phyloP scores from a whole-genome alignment of 2,113 vertebrate genomes.

The Platycercus adscitus region DNA sequence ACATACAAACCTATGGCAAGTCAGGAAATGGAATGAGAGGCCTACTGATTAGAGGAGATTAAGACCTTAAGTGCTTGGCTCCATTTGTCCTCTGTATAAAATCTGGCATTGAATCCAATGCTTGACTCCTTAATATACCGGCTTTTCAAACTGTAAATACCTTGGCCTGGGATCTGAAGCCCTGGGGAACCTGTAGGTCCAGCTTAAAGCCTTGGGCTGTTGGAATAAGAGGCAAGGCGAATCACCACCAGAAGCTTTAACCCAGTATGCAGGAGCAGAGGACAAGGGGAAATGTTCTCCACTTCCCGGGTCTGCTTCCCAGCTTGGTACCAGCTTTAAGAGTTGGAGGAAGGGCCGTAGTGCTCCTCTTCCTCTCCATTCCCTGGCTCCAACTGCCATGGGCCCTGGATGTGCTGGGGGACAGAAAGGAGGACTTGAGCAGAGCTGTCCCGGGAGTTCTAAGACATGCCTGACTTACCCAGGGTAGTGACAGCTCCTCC shows the following conservation, averaged over 20 bases:
- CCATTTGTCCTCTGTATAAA: background rate
- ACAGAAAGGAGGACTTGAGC: background rate
- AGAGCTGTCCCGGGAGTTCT: background rate
- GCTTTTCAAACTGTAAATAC: slow-evolving; percentile 15
- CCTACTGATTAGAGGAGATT: background rate
- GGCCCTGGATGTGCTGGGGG: background rate
- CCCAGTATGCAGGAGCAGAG: background rate
- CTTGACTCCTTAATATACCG: background rate
- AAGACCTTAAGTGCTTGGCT: background rate
- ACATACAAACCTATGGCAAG: background rate
- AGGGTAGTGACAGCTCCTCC: background rate
- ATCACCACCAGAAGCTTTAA: background rate
- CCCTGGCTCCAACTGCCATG: background rate
- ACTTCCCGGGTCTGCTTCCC: background rate
- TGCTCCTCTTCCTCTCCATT: background rate
- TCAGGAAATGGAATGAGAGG: background rate
- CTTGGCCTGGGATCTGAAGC: background rate
- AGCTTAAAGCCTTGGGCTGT: background rate
- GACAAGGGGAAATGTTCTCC: background rate
- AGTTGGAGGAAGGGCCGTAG: background rate
- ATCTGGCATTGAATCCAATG: background rate
- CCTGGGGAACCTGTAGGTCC: background rate
- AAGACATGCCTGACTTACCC: background rate
- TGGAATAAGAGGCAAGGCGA: background rate
- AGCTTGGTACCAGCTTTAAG: background rate